These are phyloP conservation scores for Cancer borealis DNA, from an alignment of 2,888 invertebrate genomes.

Conservation along the genomic window DNA sequence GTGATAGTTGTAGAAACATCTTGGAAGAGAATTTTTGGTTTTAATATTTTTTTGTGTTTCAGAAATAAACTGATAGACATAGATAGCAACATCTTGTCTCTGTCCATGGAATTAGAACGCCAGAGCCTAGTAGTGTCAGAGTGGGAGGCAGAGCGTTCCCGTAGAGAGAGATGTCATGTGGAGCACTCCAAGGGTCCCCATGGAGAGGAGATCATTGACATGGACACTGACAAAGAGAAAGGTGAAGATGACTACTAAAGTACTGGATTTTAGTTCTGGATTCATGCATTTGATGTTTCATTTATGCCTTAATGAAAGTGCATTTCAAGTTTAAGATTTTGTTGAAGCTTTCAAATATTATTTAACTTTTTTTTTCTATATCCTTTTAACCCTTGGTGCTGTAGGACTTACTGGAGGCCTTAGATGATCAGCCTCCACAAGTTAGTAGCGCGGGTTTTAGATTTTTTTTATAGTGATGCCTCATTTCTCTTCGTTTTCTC, in stretches of 20 bases:
- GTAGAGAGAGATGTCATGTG: conserved; percentile 76
- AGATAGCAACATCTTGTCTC: conserved; percentile 91
- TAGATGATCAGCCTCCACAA: no score
- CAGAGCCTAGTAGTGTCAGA: conserved; percentile 93
- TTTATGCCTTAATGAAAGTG: background rate
- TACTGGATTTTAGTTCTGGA: background rate
- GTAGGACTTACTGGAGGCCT: no score
- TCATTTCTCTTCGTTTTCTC: no score
- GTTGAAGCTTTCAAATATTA: background rate
- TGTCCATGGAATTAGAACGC: conserved; percentile 92
- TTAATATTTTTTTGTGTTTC: conserved; percentile 44
- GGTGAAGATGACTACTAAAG: conserved; percentile 51
- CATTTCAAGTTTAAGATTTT: no score
- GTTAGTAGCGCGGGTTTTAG: no score
- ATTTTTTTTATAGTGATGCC: no score
- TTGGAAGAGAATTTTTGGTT: background rate
- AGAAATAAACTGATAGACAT: conserved; percentile 89
- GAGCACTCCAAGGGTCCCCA: conserved; percentile 38
- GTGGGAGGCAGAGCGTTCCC: conserved; percentile 82
- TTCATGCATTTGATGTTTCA: background rate
- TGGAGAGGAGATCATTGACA: conserved; percentile 69
- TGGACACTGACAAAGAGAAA: conserved; percentile 76
- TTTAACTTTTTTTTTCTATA: no score
- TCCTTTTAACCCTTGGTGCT: no score
- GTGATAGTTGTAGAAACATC: background rate